Conservation (phyloP, 2,113 vertebrate genomes). For the Condylura cristata region DNA sequence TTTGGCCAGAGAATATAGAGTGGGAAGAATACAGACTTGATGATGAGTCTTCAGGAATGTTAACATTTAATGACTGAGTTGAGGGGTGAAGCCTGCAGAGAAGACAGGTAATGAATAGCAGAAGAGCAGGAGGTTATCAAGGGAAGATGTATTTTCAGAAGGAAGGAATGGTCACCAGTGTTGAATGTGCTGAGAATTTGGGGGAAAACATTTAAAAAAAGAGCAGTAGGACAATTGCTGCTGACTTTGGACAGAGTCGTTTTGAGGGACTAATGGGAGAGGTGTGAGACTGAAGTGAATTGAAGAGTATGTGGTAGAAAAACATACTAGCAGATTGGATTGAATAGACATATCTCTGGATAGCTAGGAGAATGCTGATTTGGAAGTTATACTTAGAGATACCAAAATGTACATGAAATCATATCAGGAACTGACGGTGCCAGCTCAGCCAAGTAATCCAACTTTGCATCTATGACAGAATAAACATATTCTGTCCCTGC, state of each 20-base stretch:
- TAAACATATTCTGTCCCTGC: background rate
- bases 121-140: background rate
- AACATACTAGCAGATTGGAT: background rate
- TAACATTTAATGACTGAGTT: background rate
- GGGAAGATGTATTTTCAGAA: background rate
- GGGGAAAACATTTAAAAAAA: background rate
- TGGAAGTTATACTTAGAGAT: background rate
- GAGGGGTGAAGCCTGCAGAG: background rate
- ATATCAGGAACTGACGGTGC: background rate
- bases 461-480: background rate
- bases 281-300: background rate
- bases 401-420: background rate
- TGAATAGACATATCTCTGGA: background rate
- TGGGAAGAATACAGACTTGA: background rate
- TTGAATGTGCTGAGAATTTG: background rate
- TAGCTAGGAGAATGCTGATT: background rate
- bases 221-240: background rate
- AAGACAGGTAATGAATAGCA: background rate
- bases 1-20: background rate
- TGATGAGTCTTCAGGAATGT: background rate
- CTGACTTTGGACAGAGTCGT: background rate
- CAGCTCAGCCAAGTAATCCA: background rate
- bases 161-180: background rate
- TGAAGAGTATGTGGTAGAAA: background rate
- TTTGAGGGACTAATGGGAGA: background rate